A percentile compares a stretch with the other conserved stretches of the same genome.
phyloP scores from a whole-genome alignment of 2,797 vertebrate species.

The Sebastes vulpes region DNA sequence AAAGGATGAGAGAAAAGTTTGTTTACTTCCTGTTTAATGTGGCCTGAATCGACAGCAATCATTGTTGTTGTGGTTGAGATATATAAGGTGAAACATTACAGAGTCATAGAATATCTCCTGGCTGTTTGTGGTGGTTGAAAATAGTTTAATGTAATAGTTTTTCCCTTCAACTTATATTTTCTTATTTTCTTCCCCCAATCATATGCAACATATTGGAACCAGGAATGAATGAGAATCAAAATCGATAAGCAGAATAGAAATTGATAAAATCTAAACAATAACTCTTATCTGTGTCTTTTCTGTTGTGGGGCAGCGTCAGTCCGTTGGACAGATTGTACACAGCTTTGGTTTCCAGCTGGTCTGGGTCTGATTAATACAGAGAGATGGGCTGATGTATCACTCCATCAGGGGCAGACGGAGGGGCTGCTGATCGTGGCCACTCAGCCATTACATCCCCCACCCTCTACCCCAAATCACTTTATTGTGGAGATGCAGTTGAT shows the following conservation, averaged over 20 bases:
- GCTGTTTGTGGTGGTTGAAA: not conserved
- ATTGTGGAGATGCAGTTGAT: conserved; percentile 3
- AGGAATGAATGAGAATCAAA: not conserved
- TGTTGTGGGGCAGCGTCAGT: not conserved
- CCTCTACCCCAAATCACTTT: not conserved
- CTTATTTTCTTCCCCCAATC: not conserved
- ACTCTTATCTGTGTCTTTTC: not conserved
- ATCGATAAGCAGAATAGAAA: not conserved
- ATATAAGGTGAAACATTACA: not conserved
- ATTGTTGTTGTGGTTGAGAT: not conserved
- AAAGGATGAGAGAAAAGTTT: not conserved
- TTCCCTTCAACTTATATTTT: not conserved
- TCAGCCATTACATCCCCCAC: conserved; percentile 26
- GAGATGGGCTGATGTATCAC: conserved; percentile 25
- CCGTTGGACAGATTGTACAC: not conserved
- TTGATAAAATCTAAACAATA: conserved; percentile 1
- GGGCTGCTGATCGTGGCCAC: conserved; percentile 20
- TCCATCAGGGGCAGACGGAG: conserved; percentile 37
- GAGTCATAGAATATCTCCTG: not conserved
- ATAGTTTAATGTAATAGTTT: not conserved
- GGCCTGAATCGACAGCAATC: not conserved
- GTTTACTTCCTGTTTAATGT: not conserved
- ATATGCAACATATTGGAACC: not conserved
- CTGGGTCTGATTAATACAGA: conserved; percentile 25
- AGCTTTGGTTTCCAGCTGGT: conserved; percentile 32